These are phyloP conservation scores for Bathynomus jamesi DNA, from an alignment of 1,140 invertebrate species.

Conservation along the genomic window DNA sequence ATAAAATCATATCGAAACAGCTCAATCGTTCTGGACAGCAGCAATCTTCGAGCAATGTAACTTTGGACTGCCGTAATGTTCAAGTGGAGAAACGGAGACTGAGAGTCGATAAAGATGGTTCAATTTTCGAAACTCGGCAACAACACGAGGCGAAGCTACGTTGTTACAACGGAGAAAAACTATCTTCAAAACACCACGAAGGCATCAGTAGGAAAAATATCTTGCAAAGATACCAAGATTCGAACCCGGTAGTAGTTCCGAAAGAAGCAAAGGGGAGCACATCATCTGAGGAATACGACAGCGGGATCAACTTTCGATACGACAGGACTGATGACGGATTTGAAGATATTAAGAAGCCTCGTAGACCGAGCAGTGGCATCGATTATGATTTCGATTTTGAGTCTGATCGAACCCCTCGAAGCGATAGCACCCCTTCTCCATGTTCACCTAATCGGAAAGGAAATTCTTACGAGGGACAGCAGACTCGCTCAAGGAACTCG, in stretches of 20 bases:
- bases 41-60: slow-evolving; percentile 21
- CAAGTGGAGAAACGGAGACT: slow-evolving; percentile 27
- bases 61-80: slow-evolving; percentile 31
- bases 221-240: slow-evolving; percentile 18
- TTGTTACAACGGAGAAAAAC: neutral
- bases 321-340: slow-evolving; percentile 32
- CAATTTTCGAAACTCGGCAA: neutral
- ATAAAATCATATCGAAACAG: slow-evolving; percentile 35
- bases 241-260: slow-evolving; percentile 12
- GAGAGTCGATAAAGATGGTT: neutral
- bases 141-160: neutral
- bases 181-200: neutral
- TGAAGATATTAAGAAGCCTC: neutral
- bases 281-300: slow-evolving; percentile 35
- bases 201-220: slow-evolving; percentile 19
- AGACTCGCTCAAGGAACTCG: neutral
- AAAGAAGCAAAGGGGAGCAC: neutral
- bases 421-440: slow-evolving; percentile 16
- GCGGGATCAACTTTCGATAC: slow-evolving; percentile 31
- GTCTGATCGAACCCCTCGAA: slow-evolving; percentile 15
- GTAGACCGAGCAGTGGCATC: slow-evolving; percentile 18
- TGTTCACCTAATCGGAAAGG: neutral
- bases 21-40: slow-evolving; percentile 9
- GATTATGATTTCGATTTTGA: slow-evolving; percentile 15
- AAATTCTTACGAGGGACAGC: neutral